phyloP scores from a whole-genome alignment of 2,113 vertebrate genomes.

The Notechis scutatus region DNA sequence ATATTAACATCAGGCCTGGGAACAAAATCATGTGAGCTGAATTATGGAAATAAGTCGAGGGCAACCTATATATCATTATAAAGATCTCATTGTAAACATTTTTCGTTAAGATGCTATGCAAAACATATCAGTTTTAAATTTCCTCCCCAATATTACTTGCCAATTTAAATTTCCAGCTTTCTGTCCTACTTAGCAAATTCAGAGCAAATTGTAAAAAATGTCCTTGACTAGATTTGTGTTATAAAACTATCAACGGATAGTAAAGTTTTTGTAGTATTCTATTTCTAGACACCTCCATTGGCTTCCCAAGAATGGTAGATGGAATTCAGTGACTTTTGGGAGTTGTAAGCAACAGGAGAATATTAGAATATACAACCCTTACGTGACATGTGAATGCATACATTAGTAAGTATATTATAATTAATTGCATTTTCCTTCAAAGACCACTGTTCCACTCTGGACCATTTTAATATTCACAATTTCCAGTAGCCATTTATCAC shows the following conservation, averaged over 20 bases:
- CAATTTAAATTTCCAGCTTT: neutral
- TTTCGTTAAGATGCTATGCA: neutral
- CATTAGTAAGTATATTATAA: neutral
- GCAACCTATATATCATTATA: fast-evolving
- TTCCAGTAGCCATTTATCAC: neutral
- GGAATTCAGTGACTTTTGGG: neutral
- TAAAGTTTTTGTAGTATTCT: neutral
- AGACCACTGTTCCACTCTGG: neutral
- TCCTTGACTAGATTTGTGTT: neutral
- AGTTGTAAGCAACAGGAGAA: neutral
- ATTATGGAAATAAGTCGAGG: no score
- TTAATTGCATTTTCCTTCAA: neutral
- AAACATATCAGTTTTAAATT: neutral
- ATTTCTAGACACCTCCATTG: neutral
- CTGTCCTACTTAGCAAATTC: neutral
- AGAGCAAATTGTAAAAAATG: neutral
- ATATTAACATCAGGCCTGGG: neutral
- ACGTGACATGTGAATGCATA: neutral
- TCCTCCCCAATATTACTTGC: neutral
- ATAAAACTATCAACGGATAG: neutral
- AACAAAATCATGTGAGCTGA: neutral
- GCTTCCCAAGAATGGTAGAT: neutral
- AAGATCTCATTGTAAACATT: fast-evolving
- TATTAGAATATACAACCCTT: neutral
- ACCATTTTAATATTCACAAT: neutral